A percentile compares a stretch with the other conserved stretches of the same genome.
phyloP scores from a whole-genome alignment of 1,140 invertebrate genomes.

The Linepithema humile region DNA sequence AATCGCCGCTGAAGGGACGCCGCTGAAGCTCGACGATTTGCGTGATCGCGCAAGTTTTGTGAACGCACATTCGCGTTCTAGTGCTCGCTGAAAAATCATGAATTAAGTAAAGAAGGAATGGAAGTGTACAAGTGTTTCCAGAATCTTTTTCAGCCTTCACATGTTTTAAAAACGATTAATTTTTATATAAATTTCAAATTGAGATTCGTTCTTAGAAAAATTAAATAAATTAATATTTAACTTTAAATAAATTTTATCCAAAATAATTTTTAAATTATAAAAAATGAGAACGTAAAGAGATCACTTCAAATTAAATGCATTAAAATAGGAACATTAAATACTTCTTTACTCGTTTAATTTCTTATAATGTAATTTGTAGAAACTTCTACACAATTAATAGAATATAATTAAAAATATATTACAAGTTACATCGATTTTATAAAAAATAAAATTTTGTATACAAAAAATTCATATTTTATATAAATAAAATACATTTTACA shows the following conservation, averaged over 20 bases:
- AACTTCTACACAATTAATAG: not conserved
- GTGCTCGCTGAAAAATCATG: conserved; percentile 55
- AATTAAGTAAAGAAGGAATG: not conserved
- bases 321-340: not conserved
- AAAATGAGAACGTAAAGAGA: not conserved
- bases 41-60: conserved; percentile 28
- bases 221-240: not conserved
- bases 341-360: not conserved
- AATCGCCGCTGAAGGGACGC: conserved; percentile 36
- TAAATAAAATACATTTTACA: conserved; percentile 45
- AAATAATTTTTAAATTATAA: not conserved
- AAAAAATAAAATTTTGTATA: not conserved
- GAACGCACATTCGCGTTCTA: conserved; percentile 45
- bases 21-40: conserved; percentile 9
- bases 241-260: not conserved
- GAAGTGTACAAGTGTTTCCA: not conserved
- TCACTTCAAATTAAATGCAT: not conserved
- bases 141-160: too few species aligned
- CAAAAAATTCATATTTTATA: not conserved
- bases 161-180: not conserved
- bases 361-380: not conserved
- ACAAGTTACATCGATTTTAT: not conserved
- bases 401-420: too few species aligned
- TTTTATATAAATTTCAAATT: not conserved
- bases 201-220: not conserved